Percentiles rank a stretch among this genome's conserved stretches.
Evolutionary conservation across 2,113 vertebrate genomes (phyloP).

Genomic region (Zosterops japonicus): DNA sequence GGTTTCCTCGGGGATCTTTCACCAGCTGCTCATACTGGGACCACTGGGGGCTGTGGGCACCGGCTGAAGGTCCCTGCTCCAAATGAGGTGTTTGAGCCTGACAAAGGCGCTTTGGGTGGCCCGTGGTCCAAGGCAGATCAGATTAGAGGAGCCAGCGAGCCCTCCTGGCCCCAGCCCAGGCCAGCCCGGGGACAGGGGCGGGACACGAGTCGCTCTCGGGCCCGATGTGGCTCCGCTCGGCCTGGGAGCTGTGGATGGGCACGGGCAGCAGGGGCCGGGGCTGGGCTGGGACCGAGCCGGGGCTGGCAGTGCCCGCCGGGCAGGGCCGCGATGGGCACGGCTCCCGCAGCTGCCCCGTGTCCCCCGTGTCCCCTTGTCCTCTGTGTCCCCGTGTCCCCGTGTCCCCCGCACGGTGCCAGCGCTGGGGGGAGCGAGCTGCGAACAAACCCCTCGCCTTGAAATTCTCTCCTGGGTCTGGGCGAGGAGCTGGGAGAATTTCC

Average conservation of each 20-base stretch:
- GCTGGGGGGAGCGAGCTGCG: background rate
- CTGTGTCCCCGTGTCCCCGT: background rate
- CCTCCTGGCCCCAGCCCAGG: slow-evolving; percentile 8
- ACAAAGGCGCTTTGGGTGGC: slow-evolving; percentile 49
- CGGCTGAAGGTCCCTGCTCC: background rate
- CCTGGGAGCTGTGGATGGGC: background rate
- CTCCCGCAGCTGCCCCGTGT: background rate
- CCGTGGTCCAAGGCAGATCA: background rate
- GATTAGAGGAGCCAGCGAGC: background rate
- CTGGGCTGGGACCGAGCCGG: background rate
- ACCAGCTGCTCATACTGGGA: rapidly evolving
- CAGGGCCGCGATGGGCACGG: background rate
- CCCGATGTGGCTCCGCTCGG: background rate
- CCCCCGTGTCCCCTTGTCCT: background rate
- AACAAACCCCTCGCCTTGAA: background rate
- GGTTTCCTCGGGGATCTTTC: background rate
- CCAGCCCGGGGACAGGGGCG: background rate
- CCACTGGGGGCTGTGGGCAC: background rate
- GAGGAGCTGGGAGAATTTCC: slow-evolving; percentile 61
- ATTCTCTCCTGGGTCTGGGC: background rate
- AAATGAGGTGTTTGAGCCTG: background rate
- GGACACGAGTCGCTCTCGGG: background rate
- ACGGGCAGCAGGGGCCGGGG: background rate
- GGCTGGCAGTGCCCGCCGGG: background rate
- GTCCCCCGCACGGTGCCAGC: background rate